A percentile compares a stretch with the other conserved stretches of the same genome.
Conservation (phyloP, 2,797 vertebrate species). For the Trachurus trachurus region DNA sequence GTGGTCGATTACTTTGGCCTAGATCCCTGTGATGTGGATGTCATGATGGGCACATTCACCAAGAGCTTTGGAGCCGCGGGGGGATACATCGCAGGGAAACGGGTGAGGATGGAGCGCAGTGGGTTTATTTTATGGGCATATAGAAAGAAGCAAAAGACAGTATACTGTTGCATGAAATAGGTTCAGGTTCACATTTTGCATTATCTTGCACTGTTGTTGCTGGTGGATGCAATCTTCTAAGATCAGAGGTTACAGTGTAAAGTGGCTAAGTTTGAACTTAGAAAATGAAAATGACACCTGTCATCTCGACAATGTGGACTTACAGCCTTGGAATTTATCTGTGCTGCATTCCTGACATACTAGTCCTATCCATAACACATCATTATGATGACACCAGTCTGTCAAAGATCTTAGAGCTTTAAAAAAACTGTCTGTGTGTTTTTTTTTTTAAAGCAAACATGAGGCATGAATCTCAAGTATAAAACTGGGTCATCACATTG, state of each 20-base stretch:
- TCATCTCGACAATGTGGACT: constrained; percentile 25
- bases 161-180: background rate
- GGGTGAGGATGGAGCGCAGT: constrained; percentile 83
- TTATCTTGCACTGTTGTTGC: too few relatives aligned
- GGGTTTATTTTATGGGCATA: background rate
- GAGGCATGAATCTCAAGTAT: background rate
- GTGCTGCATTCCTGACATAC: constrained; percentile 26
- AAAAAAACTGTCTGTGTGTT: too few relatives aligned
- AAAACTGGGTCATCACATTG: background rate
- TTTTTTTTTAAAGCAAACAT: too few relatives aligned
- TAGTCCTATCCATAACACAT: background rate
- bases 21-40: constrained; percentile 90
- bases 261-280: background rate
- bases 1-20: constrained; percentile 89
- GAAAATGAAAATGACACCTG: background rate
- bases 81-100: constrained; percentile 94
- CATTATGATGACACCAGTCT: background rate
- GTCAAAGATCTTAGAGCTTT: background rate
- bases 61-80: constrained; percentile 95
- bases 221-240: background rate
- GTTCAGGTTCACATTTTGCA: too few relatives aligned
- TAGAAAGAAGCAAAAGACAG: too few relatives aligned
- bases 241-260: background rate
- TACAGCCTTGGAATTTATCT: background rate
- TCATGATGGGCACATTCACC: constrained; percentile 96